phyloP scores from a whole-genome alignment of 2,113 vertebrate genomes.

The Marmota monax region DNA sequence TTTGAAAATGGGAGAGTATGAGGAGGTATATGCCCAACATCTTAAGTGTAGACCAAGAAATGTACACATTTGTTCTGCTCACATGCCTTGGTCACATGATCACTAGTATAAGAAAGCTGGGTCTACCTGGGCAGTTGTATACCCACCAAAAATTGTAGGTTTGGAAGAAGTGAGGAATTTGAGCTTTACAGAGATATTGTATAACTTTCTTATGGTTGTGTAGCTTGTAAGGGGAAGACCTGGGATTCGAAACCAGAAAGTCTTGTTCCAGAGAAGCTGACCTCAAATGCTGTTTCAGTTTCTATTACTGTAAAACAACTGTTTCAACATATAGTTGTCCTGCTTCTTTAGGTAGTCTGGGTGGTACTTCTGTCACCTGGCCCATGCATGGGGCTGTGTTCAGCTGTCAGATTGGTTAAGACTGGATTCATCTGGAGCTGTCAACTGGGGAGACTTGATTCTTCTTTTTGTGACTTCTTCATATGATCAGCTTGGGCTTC shows the following conservation, averaged over 20 bases:
- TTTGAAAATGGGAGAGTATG: background rate
- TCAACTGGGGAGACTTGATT: background rate
- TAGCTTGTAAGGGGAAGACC: background rate
- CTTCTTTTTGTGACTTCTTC: background rate
- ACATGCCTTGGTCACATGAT: background rate
- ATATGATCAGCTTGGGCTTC: background rate
- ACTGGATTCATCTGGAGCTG: background rate
- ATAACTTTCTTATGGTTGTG: background rate
- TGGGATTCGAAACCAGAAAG: background rate
- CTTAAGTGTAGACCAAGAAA: background rate
- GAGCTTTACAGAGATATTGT: background rate
- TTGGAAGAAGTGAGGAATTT: background rate
- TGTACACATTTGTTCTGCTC: background rate
- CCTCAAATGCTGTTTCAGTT: background rate
- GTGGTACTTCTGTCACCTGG: background rate
- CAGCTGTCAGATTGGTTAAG: background rate
- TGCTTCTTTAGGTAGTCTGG: background rate
- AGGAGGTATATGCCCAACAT: background rate
- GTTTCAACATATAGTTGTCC: background rate
- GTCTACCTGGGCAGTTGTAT: background rate
- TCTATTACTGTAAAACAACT: background rate
- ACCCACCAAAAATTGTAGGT: background rate
- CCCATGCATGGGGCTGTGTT: background rate
- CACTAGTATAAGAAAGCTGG: background rate
- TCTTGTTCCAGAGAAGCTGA: background rate